phyloP scores from a whole-genome alignment of 2,113 vertebrate species.

The Melanerpes aurifrons region DNA sequence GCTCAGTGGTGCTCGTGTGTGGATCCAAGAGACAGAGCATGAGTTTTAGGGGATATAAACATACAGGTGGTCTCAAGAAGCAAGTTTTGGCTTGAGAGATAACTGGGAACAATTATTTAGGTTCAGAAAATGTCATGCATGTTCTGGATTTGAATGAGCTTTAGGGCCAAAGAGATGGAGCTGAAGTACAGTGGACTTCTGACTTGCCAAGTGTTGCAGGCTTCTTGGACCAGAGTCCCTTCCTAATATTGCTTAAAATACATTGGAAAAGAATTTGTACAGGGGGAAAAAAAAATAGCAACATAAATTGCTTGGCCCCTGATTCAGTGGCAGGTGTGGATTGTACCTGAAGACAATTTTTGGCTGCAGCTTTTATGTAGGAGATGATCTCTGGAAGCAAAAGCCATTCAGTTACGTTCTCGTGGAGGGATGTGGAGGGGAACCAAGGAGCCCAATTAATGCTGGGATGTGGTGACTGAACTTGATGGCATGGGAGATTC shows the following conservation, averaged over 20 bases:
- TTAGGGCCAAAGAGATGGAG: background rate
- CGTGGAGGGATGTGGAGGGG: background rate
- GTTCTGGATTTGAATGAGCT: background rate
- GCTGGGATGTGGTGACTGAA: conserved; percentile 3
- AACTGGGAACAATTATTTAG: background rate
- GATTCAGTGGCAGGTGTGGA: background rate
- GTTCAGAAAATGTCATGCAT: background rate
- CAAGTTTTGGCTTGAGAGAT: background rate
- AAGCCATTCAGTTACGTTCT: background rate
- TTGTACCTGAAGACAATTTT: background rate
- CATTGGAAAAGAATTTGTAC: background rate
- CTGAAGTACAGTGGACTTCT: background rate
- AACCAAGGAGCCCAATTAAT: background rate
- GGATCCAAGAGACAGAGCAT: background rate
- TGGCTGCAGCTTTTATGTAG: background rate
- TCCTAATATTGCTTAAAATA: background rate
- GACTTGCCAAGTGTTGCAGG: background rate
- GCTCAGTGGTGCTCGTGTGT: background rate
- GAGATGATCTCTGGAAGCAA: background rate
- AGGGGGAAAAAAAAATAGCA: background rate
- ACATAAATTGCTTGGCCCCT: background rate
- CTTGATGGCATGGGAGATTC: conserved; percentile 40
- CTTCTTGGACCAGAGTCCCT: background rate
- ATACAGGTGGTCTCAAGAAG: background rate
- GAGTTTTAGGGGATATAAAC: background rate